Evolutionary conservation across 2,888 invertebrate genomes (phyloP), one percentile per base, ranked within the genome.

Genomic region (Machimus rusticus): DNA sequence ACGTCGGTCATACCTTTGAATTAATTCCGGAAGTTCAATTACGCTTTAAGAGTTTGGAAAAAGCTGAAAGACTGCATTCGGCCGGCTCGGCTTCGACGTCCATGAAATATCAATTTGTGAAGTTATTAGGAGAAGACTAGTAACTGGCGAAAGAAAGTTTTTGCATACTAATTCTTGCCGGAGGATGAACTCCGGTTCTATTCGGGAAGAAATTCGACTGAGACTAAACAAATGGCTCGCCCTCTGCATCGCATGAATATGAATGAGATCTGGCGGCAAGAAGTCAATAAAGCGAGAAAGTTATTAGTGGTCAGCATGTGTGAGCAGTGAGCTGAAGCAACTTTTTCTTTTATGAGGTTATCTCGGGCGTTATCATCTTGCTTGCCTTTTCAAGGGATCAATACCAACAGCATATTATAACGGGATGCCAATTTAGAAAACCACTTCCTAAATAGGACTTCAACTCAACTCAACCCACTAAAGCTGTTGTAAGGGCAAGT

Each of bases 31-130:
- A 86, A 86, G 57, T 66, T 86, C 78, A 86, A 86, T 78, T 86
- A 78, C 79, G 86, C 86, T 79, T 79, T 77, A 86, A 86, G 86
- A 86, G 66, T 78, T 86, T 23, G 55, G 55, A 39, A 39, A 74
- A 46, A 57, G 28, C 57, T 88, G 76, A 87, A 88, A 85, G 79
- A 87, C 86, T 84, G 78, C 77, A 46, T 79, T 87, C 87, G 28
- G 43, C 66, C 57, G 31, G 79, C 77, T 78, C 74, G 74, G 86
- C 79, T 87, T 86, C 87, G 84, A 88, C 86, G 87, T 82, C 87
- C 82, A 88, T 88, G 87, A 88, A 88, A 87, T 88, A 88, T 88
- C 87, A 88, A 88, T 88, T 88, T 88, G 85, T 81, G 34, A 85
- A 79, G 87, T 87, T 88, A 88, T 88, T 86, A 86, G 81, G 77